phyloP scores from a whole-genome alignment of 2,888 invertebrate species.

The Pammene aurita region DNA sequence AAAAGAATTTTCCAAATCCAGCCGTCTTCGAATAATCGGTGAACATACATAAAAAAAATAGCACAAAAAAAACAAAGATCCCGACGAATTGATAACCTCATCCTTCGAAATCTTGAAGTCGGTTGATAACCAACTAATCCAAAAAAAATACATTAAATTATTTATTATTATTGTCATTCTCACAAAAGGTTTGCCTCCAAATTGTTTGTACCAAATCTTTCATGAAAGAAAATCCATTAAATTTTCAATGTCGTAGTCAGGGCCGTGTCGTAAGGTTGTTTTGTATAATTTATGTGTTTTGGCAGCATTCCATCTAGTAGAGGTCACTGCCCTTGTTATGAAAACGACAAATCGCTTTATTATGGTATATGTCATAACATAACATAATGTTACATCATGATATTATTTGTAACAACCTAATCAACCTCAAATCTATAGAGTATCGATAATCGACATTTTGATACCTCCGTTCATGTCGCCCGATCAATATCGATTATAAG shows the following conservation, averaged over 20 bases:
- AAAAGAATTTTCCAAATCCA: too few relatives aligned
- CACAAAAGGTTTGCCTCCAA: background rate
- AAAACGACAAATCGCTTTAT: slow-evolving; percentile 3
- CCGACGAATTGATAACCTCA: too few relatives aligned
- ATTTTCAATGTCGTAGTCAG: slow-evolving; percentile 28
- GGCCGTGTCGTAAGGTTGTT: slow-evolving; percentile 23
- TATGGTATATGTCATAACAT: background rate
- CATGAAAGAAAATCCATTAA: slow-evolving; percentile 16
- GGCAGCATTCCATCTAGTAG: slow-evolving; percentile 2
- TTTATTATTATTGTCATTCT: background rate
- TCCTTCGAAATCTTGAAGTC: too few relatives aligned
- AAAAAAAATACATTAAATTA: background rate
- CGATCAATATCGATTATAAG: too few relatives aligned
- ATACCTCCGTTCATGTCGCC: too few relatives aligned
- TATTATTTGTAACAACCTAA: background rate
- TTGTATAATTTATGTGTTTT: slow-evolving; percentile 29
- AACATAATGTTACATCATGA: background rate
- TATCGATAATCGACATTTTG: too few relatives aligned
- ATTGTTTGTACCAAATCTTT: background rate
- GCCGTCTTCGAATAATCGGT: too few relatives aligned
- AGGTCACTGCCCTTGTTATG: slow-evolving; percentile 25
- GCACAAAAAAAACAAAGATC: too few relatives aligned
- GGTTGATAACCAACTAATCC: too few relatives aligned
- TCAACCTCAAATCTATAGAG: too few relatives aligned
- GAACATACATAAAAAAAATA: too few relatives aligned